A percentile compares a stretch with the other conserved stretches of the same genome.
Conservation (phyloP, 1,140 invertebrate genomes). For the Doryteuthis pealeii region DNA sequence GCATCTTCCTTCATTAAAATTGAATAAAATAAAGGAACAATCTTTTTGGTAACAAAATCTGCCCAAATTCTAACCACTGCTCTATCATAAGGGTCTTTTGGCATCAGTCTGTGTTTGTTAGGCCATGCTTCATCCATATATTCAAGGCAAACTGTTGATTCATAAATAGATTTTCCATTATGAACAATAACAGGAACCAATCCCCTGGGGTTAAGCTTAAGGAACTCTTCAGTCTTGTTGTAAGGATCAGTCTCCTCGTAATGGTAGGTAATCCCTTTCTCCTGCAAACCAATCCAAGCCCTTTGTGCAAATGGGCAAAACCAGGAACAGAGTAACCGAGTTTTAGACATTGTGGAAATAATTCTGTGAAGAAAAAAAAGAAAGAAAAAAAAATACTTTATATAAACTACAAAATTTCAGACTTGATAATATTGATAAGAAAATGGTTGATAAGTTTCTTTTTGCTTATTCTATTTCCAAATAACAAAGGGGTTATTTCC, state of each 20-base stretch:
- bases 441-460: too few species aligned
- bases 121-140: slow-evolving; percentile 39
- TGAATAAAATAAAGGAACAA: slow-evolving; percentile 33
- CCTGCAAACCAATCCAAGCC: slow-evolving; percentile 40
- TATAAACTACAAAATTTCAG: too few species aligned
- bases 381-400: background rate
- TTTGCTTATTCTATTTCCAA: too few species aligned
- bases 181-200: slow-evolving; percentile 37
- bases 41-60: slow-evolving; percentile 35
- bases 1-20: slow-evolving; percentile 31
- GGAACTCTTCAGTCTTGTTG: slow-evolving; percentile 40
- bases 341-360: slow-evolving; percentile 2
- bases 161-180: slow-evolving; percentile 37
- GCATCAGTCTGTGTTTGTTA: slow-evolving; percentile 26
- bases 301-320: slow-evolving; percentile 48
- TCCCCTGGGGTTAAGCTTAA: slow-evolving; percentile 39
- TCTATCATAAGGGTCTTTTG: slow-evolving; percentile 31
- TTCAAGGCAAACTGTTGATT: slow-evolving; percentile 39
- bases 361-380: background rate
- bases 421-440: too few species aligned
- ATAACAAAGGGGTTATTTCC: too few species aligned
- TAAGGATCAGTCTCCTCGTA: slow-evolving; percentile 44
- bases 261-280: slow-evolving; percentile 39
- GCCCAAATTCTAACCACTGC: slow-evolving; percentile 31
- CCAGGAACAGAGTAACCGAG: slow-evolving; percentile 38